phyloP scores from a whole-genome alignment of 2,797 vertebrate species.

The Brachyrhaphis roseni region DNA sequence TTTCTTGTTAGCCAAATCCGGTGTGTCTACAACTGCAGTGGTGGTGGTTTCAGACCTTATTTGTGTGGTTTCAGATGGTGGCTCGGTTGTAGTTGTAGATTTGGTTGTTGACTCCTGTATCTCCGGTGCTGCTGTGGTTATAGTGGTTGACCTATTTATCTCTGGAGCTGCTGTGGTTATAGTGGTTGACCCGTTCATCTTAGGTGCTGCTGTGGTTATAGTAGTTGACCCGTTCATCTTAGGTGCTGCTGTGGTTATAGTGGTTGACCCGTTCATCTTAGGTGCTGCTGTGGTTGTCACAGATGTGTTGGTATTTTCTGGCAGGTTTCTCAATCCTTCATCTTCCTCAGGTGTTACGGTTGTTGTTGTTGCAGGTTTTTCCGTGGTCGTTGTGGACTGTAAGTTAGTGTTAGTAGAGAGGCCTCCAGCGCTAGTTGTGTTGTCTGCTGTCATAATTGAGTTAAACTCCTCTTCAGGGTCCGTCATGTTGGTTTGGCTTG shows the following conservation, averaged over 20 bases:
- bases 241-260: not conserved
- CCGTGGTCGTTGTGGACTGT: slow-evolving; percentile 26
- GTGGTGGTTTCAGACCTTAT: slow-evolving; percentile 1
- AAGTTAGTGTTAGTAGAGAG: slow-evolving; percentile 18
- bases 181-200: not conserved
- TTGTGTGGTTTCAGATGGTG: slow-evolving; percentile 25
- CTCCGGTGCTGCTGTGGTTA: not conserved
- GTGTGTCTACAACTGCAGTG: not conserved
- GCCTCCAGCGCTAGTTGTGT: slow-evolving; percentile 18
- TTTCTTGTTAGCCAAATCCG: slow-evolving; percentile 43
- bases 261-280: not conserved
- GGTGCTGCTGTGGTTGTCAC: slow-evolving; percentile 15
- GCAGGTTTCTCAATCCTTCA: not conserved
- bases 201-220: not conserved
- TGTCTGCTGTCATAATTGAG: not conserved
- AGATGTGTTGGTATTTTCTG: not conserved
- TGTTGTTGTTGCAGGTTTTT: not conserved
- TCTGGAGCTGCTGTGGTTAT: slow-evolving; percentile 9
- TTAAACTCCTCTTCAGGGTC: slow-evolving; percentile 14
- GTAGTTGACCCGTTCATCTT: not conserved
- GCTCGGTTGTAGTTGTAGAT: slow-evolving; percentile 13
- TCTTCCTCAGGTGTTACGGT: not conserved
- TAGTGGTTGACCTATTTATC: not conserved
- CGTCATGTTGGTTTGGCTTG: slow-evolving; percentile 30
- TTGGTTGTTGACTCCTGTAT: not conserved